phyloP scores from a whole-genome alignment of 2,888 invertebrate species.

The Pseudeuparius sepicola region DNA sequence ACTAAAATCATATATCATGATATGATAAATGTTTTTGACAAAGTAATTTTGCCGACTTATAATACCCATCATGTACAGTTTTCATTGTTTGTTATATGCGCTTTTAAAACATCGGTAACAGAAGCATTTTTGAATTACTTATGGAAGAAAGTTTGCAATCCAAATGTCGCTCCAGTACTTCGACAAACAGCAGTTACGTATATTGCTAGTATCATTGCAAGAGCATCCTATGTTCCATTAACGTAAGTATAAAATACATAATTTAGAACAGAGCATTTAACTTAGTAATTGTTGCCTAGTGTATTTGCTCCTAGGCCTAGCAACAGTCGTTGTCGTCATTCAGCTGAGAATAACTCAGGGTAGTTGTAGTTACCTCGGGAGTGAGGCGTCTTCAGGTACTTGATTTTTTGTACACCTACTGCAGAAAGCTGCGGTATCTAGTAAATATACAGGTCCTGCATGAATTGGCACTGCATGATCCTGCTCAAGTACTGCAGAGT shows the following conservation, averaged over 20 bases:
- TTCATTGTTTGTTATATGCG: constrained; percentile 62
- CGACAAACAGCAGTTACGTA: constrained; percentile 65
- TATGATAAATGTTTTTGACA: constrained; percentile 63
- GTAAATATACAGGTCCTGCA: no score
- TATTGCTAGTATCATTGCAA: constrained; percentile 62
- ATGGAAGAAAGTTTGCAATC: constrained; percentile 64
- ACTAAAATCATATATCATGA: constrained; percentile 51
- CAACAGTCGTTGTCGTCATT: no score
- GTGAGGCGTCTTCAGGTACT: no score
- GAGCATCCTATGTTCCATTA: constrained; percentile 53
- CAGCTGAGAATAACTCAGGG: no score
- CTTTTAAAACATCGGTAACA: constrained; percentile 48
- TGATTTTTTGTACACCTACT: no score
- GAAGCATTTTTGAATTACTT: constrained; percentile 60
- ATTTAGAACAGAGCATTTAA: no score
- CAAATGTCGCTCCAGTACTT: constrained; percentile 51
- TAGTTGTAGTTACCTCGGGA: no score
- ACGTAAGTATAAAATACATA: constrained; percentile 47
- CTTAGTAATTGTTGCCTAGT: no score
- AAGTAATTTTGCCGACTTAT: constrained; percentile 71
- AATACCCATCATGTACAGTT: constrained; percentile 74
- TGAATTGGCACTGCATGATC: no score
- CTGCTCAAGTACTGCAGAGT: no score
- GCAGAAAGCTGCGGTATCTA: no score
- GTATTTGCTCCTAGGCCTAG: no score